Base-by-base conservation (phyloP, 2,113 vertebrate genomes). In the Tychaedon coryphoeus region DNA sequence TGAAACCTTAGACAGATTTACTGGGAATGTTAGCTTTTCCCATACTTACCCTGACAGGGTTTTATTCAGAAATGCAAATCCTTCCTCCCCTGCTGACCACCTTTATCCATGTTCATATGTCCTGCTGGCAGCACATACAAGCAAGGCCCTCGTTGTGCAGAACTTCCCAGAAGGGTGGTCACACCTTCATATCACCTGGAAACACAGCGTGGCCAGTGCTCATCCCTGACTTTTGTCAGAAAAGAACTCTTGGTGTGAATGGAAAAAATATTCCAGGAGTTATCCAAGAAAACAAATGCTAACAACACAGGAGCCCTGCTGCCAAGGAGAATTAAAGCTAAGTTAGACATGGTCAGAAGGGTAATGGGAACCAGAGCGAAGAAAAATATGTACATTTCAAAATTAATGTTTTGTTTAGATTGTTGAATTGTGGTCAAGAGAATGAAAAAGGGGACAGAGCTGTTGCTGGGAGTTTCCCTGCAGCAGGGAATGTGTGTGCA, bases 401-500 rank as follows among this genome's bases (percentile, higher is more conserved):
- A 98, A 97, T 95, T 95, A 96, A 93, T 88, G 70, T 83, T 97
- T 96, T 96, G 66, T 94, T 97, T 97, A 95, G 66, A 58, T 74
- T 88, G 65, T 77, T 79, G 89, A 91, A 67, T 72, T 92, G 94
- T 71, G 95, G 96, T 97, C 78, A 95, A 87, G 58, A 64, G 85
- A 95, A 83, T 83, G 92, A 85, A 88, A 82, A 89, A 58, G 36
- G 70, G 93, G 56, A 88, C 62, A 66, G 45, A 62, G 62, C 80
- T 78, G 85, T 38, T 96, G 78, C 80, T 88, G 62, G 88, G 66
- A 71, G 84, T 87, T 95, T 88, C 19, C 9, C 40, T 83, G 93
- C 0, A 40, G 89, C 60, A 84, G 88, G 50, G 87, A 56, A 74
- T 53, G 64, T 72, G 43, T 81, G 80, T 86, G 95, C 86, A 98